Percentiles rank a stretch among this genome's conserved stretches.
phyloP scores from a whole-genome alignment of 1,140 invertebrate species.

The Papilio polyxenes region DNA sequence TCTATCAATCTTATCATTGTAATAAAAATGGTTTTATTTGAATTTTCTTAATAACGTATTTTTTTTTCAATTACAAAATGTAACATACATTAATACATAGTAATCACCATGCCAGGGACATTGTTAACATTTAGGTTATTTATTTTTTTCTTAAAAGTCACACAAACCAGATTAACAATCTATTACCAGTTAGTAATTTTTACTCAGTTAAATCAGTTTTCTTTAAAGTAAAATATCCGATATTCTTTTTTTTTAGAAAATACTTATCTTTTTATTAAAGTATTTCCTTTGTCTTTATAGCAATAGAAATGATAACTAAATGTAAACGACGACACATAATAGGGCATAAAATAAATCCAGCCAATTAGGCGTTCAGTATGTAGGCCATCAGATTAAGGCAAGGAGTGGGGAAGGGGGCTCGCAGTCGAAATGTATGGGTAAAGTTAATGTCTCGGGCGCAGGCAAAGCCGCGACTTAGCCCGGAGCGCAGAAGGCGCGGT shows the following conservation, averaged over 20 bases:
- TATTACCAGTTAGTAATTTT: too few relatives aligned
- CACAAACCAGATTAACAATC: too few relatives aligned
- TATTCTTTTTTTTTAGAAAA: neutral
- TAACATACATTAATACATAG: neutral
- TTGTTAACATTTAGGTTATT: too few relatives aligned
- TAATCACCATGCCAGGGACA: too few relatives aligned
- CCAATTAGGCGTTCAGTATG: conserved; percentile 58
- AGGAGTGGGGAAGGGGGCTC: conserved; percentile 41
- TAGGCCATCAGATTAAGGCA: conserved; percentile 67
- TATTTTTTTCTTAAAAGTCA: too few relatives aligned
- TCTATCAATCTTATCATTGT: neutral
- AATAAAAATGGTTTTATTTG: neutral
- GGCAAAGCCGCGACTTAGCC: conserved; percentile 46
- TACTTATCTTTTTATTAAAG: neutral
- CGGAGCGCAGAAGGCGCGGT: conserved; percentile 19
- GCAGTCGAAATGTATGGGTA: conserved; percentile 57
- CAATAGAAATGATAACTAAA: conserved; percentile 41
- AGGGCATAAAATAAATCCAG: conserved; percentile 43
- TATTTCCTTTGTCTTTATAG: conserved; percentile 5
- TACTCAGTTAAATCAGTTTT: too few relatives aligned
- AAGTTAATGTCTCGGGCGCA: conserved; percentile 59
- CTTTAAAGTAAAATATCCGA: neutral
- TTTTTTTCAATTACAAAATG: too few relatives aligned
- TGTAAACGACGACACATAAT: conserved; percentile 43
- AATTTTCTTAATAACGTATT: neutral